Conservation (phyloP, 2,113 vertebrate species). For the Stictonetta naevosa region DNA sequence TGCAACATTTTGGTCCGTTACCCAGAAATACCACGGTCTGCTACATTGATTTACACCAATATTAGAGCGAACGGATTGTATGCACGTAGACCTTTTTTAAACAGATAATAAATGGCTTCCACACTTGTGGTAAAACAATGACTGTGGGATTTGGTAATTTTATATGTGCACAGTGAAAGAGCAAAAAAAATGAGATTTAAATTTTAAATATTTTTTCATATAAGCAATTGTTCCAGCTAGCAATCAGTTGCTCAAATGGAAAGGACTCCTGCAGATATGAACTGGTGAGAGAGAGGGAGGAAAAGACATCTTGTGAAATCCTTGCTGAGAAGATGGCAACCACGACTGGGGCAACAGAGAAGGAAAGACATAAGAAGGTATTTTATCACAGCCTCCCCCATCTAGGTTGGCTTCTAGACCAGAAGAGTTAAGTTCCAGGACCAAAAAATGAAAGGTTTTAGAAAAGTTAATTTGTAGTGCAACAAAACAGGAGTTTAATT, state of each 20-base stretch:
- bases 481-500: conserved; percentile 2
- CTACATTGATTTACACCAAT: background rate
- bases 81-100: background rate
- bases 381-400: background rate
- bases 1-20: background rate
- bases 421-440: background rate
- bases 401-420: background rate
- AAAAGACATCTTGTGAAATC: background rate
- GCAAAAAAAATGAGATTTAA: background rate
- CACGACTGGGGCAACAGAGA: background rate
- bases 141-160: background rate
- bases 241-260: background rate
- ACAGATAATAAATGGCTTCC: background rate
- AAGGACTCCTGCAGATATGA: background rate
- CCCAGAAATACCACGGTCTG: background rate
- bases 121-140: background rate
- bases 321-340: background rate
- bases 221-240: background rate
- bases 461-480: background rate
- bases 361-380: background rate
- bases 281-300: background rate
- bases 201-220: background rate
- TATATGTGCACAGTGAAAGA: background rate
- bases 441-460: background rate
- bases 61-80: background rate